phyloP scores from a whole-genome alignment of 2,888 invertebrate species.

The Megaustenia siamemsis region DNA sequence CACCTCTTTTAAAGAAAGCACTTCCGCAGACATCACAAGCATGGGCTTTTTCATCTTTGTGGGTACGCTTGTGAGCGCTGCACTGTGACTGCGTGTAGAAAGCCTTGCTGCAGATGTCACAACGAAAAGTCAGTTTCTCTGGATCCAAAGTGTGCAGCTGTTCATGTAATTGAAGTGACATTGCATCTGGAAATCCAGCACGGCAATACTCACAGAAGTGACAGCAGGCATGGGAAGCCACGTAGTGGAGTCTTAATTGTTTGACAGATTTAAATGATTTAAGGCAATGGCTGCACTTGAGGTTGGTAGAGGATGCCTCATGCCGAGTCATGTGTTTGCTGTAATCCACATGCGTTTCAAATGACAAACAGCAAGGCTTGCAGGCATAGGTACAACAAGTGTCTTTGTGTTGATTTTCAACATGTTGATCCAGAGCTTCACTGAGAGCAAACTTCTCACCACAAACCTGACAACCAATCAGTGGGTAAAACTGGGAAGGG shows the following conservation, averaged over 20 bases:
- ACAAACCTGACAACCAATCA: slow-evolving; percentile 53
- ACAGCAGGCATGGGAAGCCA: slow-evolving; percentile 56
- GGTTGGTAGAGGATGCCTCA: slow-evolving; percentile 45
- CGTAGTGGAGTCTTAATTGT: slow-evolving; percentile 56
- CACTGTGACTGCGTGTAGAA: slow-evolving; percentile 61
- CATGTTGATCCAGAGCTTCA: slow-evolving; percentile 54
- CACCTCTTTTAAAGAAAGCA: slow-evolving; percentile 69
- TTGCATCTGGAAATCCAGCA: slow-evolving; percentile 56
- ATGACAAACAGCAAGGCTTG: slow-evolving; percentile 45
- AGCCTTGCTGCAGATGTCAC: slow-evolving; percentile 61
- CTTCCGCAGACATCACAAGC: slow-evolving; percentile 64
- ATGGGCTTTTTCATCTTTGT: slow-evolving; percentile 63
- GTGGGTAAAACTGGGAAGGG: slow-evolving; percentile 49
- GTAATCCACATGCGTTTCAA: slow-evolving; percentile 45
- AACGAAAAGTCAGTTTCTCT: slow-evolving; percentile 56
- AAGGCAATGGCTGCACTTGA: slow-evolving; percentile 57
- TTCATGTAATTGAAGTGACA: slow-evolving; percentile 57
- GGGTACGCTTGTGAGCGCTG: slow-evolving; percentile 66
- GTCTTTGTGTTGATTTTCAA: slow-evolving; percentile 52
- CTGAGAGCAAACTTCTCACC: slow-evolving; percentile 54
- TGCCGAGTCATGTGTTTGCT: slow-evolving; percentile 50
- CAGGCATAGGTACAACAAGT: slow-evolving; percentile 42
- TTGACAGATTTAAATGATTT: slow-evolving; percentile 55
- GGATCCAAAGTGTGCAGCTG: slow-evolving; percentile 53
- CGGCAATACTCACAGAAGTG: slow-evolving; percentile 59